phyloP scores from a whole-genome alignment of 1,140 invertebrate species.

The Calosoma granatense region DNA sequence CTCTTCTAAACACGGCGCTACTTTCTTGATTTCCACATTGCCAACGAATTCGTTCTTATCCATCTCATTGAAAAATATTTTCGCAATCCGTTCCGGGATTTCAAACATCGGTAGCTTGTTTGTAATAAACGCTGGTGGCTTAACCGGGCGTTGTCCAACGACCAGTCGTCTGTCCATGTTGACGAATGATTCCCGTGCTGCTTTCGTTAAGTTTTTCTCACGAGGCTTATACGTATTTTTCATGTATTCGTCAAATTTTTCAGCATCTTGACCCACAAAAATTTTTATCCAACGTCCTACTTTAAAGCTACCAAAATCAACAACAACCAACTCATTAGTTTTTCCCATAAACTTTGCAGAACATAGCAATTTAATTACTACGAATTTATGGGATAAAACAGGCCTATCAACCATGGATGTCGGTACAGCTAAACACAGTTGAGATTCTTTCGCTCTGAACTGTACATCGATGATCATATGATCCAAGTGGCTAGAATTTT shows the following conservation, averaged over 20 bases:
- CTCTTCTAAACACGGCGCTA: constrained; percentile 39
- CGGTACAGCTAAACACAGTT: constrained; percentile 30
- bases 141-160: constrained; percentile 44
- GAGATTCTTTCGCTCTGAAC: constrained; percentile 31
- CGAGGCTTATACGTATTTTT: constrained; percentile 12
- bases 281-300: constrained; percentile 44
- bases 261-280: constrained; percentile 29
- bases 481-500: constrained; percentile 18
- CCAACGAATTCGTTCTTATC: background rate
- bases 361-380: constrained; percentile 36
- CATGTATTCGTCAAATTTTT: constrained; percentile 15
- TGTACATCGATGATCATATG: constrained; percentile 15
- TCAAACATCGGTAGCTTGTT: constrained; percentile 39
- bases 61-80: constrained; percentile 25
- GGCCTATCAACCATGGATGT: constrained; percentile 20
- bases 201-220: constrained; percentile 13
- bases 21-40: constrained; percentile 30
- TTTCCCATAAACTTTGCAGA: constrained; percentile 43
- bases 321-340: constrained; percentile 46
- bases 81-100: constrained; percentile 47
- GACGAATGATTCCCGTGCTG: constrained; percentile 8
- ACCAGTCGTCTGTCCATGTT: constrained; percentile 16
- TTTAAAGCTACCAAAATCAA: constrained; percentile 44
- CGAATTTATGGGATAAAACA: constrained; percentile 28
- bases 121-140: constrained; percentile 43